These are phyloP conservation scores for Calephelis virginiensis DNA, from an alignment of 1,140 invertebrate genomes.

Conservation along the genomic window DNA sequence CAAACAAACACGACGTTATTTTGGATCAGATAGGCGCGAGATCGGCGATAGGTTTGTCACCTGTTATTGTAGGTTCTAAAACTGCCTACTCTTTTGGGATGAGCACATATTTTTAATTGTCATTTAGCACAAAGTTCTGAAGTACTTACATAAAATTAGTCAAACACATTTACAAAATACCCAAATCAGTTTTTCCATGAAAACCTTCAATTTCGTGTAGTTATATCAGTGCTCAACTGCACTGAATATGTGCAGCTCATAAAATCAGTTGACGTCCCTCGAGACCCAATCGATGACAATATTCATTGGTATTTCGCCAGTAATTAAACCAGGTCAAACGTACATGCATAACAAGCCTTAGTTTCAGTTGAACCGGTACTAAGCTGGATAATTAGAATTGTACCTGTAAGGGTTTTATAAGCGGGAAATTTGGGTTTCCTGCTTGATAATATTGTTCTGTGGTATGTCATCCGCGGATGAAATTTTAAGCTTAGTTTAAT, in stretches of 20 bases:
- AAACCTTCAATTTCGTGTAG: too few relatives aligned
- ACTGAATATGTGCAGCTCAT: background rate
- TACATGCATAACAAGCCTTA: conserved; percentile 8
- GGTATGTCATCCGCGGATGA: background rate
- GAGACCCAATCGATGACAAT: conserved; percentile 10
- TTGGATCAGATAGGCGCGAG: too few relatives aligned
- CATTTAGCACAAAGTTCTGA: too few relatives aligned
- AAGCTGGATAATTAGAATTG: conserved; percentile 14
- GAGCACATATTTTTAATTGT: too few relatives aligned
- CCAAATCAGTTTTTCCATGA: too few relatives aligned
- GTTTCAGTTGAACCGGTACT: background rate
- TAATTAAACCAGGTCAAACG: conserved; percentile 14
- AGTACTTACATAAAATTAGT: too few relatives aligned
- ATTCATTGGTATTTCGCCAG: conserved; percentile 8
- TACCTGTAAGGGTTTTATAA: conserved; percentile 7
- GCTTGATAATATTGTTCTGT: background rate
- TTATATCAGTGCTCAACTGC: too few relatives aligned
- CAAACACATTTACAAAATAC: too few relatives aligned
- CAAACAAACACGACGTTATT: too few relatives aligned
- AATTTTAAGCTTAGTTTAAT: background rate
- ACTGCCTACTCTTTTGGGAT: too few relatives aligned
- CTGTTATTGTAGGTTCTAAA: too few relatives aligned
- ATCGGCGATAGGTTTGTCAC: too few relatives aligned
- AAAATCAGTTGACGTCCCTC: background rate
- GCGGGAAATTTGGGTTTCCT: background rate